Base-by-base conservation (phyloP, 2,888 invertebrate species). In the Sympetrum striolatum region DNA sequence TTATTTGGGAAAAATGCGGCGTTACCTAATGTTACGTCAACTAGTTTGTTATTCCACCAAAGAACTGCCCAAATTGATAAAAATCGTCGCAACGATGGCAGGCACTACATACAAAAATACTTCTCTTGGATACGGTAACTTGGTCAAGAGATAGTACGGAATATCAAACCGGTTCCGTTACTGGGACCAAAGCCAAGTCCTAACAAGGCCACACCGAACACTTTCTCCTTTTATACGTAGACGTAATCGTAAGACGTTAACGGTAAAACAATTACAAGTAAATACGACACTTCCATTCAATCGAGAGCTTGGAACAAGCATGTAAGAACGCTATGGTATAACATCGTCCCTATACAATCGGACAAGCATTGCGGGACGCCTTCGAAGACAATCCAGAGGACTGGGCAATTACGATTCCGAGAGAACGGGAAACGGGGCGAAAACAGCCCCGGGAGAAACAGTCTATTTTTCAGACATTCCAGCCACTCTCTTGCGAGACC, bases 161-260 rank as follows among this genome's bases (percentile, higher is more conserved):
- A 60, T 37, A 35, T 37, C 35, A 58, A 64, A 86, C 86, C 86
- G 86, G 86, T 86, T 86, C 58, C 82, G 58, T 58, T 60, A 58
- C 58, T 35, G 35, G 58, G 53, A 58, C 2, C 35, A 60, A 4
- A 35, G 58, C 82, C 82, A 82, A 44, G 82, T 31, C 18, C 64
- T 22, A 64, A 39, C 60, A 86, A 64, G 86, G 86, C 37, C 82
- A 35, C 8, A 35, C n/a, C 31, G 37, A 4, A 31, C 35, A 86
- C 86, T 86, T 86, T 86, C 60, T 37, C 86, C 14, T 58, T 81
- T 18, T 44, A 44, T 44, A 44, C 44, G 12, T n/a, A 25, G 73
- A 73, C 73, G n/a, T 73, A 73, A n/a, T 73, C n/a, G n/a, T 73
- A 18, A 73, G 25, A 73, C 73, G 73, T 18, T 31, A 73, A 31